Conservation (phyloP, 2,113 vertebrate genomes). For the Anolis sagrei region DNA sequence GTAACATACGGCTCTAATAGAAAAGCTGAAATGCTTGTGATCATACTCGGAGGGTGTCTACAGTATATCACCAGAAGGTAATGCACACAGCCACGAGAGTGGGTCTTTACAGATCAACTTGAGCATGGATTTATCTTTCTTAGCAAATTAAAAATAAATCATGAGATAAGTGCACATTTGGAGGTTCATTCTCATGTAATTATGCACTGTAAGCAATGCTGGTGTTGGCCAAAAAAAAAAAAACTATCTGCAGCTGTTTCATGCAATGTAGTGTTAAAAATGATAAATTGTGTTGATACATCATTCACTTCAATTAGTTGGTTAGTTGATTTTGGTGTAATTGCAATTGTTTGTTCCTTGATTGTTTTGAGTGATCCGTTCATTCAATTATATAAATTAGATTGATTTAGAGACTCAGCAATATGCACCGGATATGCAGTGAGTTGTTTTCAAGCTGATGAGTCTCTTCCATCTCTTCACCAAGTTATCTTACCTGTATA, state of each 20-base stretch:
- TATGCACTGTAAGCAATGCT: neutral
- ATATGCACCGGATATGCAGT: neutral
- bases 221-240: neutral
- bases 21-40: no score
- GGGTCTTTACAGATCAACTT: neutral
- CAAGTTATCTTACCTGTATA: neutral
- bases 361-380: conserved; percentile 49
- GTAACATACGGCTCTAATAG: no score
- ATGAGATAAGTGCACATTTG: neutral
- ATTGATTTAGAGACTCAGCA: conserved; percentile 32
- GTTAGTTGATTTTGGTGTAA: conserved; percentile 58
- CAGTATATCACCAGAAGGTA: no score
- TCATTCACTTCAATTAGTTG: conserved; percentile 46
- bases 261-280: neutral
- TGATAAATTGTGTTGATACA: neutral
- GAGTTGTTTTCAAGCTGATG: neutral
- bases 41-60: no score
- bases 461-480: neutral
- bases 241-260: neutral
- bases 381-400: conserved; percentile 24
- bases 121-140: conserved; percentile 8
- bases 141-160: conserved; percentile 8
- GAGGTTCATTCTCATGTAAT: neutral
- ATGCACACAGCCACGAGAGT: neutral
- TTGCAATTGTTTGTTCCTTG: conserved; percentile 48